Conservation (phyloP, 64 coral and sea anemone species). For the Stichodactyla helianthus region DNA sequence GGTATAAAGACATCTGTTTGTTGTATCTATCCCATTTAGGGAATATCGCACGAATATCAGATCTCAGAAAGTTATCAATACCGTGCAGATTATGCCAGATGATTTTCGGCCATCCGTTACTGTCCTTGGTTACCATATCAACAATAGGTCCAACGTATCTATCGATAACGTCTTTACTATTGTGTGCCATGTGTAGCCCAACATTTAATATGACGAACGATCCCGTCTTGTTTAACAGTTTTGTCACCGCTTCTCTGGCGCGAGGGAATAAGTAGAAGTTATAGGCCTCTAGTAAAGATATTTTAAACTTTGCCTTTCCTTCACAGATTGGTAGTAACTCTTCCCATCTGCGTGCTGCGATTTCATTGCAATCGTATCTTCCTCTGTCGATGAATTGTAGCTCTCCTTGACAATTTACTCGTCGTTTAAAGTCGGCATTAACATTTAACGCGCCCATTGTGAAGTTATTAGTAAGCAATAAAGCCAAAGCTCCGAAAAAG, state of each 20-base stretch:
- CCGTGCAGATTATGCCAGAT: slow-evolving; percentile 43
- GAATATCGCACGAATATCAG: slow-evolving; percentile 17
- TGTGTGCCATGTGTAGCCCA: slow-evolving; percentile 43
- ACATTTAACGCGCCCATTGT: slow-evolving; percentile 34
- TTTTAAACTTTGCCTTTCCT: slow-evolving; percentile 40
- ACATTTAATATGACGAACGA: slow-evolving; percentile 55
- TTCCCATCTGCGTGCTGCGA: slow-evolving; percentile 20
- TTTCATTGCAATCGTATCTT: slow-evolving; percentile 43
- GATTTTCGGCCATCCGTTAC: slow-evolving; percentile 46
- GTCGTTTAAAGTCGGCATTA: neutral
- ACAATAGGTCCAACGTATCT: slow-evolving; percentile 57
- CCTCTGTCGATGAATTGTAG: slow-evolving; percentile 63
- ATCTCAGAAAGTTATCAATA: slow-evolving; percentile 50
- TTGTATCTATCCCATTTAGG: slow-evolving; percentile 28
- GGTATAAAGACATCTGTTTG: slow-evolving; percentile 37
- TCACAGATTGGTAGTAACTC: slow-evolving; percentile 47
- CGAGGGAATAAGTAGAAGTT: neutral
- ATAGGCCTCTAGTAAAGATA: slow-evolving; percentile 49
- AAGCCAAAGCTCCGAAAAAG: slow-evolving; percentile 44
- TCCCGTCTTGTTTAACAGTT: slow-evolving; percentile 32
- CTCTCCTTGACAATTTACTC: slow-evolving; percentile 47
- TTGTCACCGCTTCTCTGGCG: slow-evolving; percentile 22
- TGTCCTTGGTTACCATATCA: slow-evolving; percentile 20
- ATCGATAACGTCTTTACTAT: slow-evolving; percentile 32
- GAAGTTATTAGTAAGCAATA: slow-evolving; percentile 44